Conservation (phyloP, 2,888 invertebrate genomes). For the Chelonus formosanus region DNA sequence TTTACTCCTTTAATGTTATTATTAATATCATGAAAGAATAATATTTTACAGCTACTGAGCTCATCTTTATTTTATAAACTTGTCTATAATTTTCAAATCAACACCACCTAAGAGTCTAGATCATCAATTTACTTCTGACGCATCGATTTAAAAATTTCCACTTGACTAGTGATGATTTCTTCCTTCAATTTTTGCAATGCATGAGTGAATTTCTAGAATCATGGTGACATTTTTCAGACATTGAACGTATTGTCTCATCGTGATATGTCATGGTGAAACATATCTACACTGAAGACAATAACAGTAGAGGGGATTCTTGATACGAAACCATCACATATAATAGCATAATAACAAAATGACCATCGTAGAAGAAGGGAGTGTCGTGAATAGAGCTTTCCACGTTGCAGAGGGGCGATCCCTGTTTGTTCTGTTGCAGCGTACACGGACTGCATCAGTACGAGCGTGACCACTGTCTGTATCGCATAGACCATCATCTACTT, state of each 20-base stretch:
- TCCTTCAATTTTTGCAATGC: background rate
- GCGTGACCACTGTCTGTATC: slow-evolving; percentile 41
- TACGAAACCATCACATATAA: slow-evolving; percentile 16
- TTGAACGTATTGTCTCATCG: background rate
- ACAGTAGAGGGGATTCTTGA: slow-evolving; percentile 29
- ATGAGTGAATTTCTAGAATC: slow-evolving; percentile 9
- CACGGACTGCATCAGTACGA: slow-evolving; percentile 41
- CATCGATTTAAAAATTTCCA: slow-evolving; percentile 26
- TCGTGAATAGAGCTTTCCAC: slow-evolving; percentile 40
- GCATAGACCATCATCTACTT: slow-evolving; percentile 10
- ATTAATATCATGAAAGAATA: too few relatives aligned
- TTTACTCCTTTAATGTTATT: too few relatives aligned
- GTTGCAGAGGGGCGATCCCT: slow-evolving; percentile 33
- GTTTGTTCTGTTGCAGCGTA: slow-evolving; percentile 17
- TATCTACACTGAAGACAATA: background rate
- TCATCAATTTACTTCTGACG: slow-evolving; percentile 21
- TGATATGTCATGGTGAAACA: background rate
- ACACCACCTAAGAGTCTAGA: slow-evolving; percentile 1
- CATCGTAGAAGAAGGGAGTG: slow-evolving; percentile 36
- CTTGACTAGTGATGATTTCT: slow-evolving; percentile 9
- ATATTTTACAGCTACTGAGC: too few relatives aligned
- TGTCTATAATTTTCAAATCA: slow-evolving; percentile 7
- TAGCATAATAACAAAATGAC: slow-evolving; percentile 37
- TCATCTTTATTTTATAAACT: background rate
- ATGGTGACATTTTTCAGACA: background rate